Evolutionary conservation across 1,140 invertebrate species (phyloP), one percentile per base, ranked within the genome.

Genomic region (Pinna nobilis): DNA sequence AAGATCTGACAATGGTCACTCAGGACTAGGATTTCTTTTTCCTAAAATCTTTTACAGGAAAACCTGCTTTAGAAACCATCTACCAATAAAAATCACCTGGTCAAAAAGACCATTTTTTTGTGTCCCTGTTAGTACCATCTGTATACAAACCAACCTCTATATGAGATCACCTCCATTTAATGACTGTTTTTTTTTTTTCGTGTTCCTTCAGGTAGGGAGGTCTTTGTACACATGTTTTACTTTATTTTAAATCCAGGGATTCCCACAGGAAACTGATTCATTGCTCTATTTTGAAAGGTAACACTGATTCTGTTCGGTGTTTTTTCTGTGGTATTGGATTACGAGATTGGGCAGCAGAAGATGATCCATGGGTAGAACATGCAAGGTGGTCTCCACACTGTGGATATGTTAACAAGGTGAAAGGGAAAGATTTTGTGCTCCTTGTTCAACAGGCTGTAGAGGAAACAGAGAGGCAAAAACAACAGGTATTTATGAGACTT

Each of bases 391-490:
- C 57, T 60, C 57, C 57, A 11, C 30, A 20, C 20, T 60, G 57
- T 23, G 23, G 23, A 20, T 53, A 53, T 30, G 20, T 53, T 20
- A 23, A 30, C 9, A 23, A 28, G 23, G 32, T 53, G 50, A 53
- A 13, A 23, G 18, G 32, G 6, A 91, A 92, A 51, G 91, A 92
- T 15, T 97, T 94, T 87, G 91, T 96, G 50, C 20, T 25, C n/a
- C 20, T 25, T n/a, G 49, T 51, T 11, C 23, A 53, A 53, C 20
- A 23, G 13, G 50, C 50, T 20, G 50, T 53, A 13, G 23, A 53
- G 50, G 50, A 53, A 15, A 25, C 23, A 53, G 50, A 53, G n/a
- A n/a, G n/a, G n/a, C n/a, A n/a, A n/a, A n/a, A n/a, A n/a, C n/a
- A n/a, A n/a, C n/a, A n/a, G n/a, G n/a, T n/a, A n/a, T n/a, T n/a